These are phyloP conservation scores for Podarcis cretensis DNA, from an alignment of 2,113 vertebrate species.

Conservation along the genomic window DNA sequence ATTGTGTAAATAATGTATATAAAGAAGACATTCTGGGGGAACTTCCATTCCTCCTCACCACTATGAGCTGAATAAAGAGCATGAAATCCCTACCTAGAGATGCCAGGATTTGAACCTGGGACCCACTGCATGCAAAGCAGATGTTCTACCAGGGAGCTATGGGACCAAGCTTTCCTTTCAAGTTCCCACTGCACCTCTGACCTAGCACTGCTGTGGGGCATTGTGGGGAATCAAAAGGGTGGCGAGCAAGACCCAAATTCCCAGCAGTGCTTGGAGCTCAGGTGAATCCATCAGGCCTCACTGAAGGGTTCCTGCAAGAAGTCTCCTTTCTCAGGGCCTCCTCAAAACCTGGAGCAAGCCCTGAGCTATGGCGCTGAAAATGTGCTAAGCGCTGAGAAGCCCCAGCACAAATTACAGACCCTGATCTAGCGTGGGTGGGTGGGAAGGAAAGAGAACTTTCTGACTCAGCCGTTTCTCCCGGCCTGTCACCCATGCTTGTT, in stretches of 20 bases:
- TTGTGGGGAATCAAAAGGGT: background rate
- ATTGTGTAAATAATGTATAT: too few relatives aligned
- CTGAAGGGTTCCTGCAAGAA: too few relatives aligned
- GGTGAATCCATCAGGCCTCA: background rate
- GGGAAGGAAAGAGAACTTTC: background rate
- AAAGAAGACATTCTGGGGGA: too few relatives aligned
- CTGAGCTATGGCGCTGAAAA: background rate
- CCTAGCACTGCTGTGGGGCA: background rate
- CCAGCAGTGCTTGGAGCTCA: background rate
- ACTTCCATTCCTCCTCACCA: too few relatives aligned
- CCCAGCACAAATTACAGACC: background rate
- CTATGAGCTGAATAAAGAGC: too few relatives aligned
- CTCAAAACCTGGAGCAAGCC: background rate
- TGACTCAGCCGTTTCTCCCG: background rate
- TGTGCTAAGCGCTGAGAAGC: background rate
- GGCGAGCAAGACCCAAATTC: background rate
- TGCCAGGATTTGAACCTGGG: too few relatives aligned
- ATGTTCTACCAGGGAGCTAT: too few relatives aligned
- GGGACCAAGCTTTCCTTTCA: background rate
- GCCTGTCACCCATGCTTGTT: background rate
- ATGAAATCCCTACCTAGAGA: too few relatives aligned
- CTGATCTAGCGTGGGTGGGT: background rate
- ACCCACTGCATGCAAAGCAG: too few relatives aligned
- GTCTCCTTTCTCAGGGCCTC: background rate
- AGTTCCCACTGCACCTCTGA: background rate